Conservation (phyloP, 1,140 invertebrate genomes). For the Aphidius gifuensis region DNA sequence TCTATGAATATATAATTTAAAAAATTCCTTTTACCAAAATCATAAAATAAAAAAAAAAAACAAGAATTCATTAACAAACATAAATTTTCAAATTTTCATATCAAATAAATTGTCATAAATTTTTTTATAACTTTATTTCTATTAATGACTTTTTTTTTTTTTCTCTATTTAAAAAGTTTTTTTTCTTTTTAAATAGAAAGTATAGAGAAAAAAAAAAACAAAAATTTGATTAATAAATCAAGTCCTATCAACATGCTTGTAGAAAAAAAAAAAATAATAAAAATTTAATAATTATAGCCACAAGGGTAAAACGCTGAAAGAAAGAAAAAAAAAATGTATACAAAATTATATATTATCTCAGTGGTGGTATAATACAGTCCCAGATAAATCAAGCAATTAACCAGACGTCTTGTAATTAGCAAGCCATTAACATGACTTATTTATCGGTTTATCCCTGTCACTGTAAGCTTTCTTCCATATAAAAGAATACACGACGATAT, state of each 20-base stretch:
- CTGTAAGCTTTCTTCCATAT: slow-evolving; percentile 1
- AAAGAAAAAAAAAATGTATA: neutral
- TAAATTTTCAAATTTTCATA: no score
- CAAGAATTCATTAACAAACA: no score
- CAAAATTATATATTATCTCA: neutral
- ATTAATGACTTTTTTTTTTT: no score
- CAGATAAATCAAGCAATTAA: slow-evolving; percentile 41
- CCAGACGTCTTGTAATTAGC: slow-evolving; percentile 35
- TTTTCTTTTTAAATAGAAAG: no score
- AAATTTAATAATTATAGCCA: neutral
- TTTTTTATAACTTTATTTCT: no score
- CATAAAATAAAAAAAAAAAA: no score
- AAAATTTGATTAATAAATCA: no score
- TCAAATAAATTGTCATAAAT: no score
- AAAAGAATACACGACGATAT: slow-evolving; percentile 3
- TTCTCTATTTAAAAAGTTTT: no score
- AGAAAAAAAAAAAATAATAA: slow-evolving; percentile 3
- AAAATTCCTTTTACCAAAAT: no score
- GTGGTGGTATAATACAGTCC: neutral
- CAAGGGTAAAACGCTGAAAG: neutral
- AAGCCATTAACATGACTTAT: slow-evolving; percentile 39
- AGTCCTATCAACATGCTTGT: neutral
- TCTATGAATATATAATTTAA: no score
- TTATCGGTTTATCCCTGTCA: slow-evolving; percentile 29
- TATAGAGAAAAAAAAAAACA: no score